Evolutionary conservation across 2,797 vertebrate genomes (phyloP), one percentile per base, ranked within the genome.

Genomic region (Platalea minor): DNA sequence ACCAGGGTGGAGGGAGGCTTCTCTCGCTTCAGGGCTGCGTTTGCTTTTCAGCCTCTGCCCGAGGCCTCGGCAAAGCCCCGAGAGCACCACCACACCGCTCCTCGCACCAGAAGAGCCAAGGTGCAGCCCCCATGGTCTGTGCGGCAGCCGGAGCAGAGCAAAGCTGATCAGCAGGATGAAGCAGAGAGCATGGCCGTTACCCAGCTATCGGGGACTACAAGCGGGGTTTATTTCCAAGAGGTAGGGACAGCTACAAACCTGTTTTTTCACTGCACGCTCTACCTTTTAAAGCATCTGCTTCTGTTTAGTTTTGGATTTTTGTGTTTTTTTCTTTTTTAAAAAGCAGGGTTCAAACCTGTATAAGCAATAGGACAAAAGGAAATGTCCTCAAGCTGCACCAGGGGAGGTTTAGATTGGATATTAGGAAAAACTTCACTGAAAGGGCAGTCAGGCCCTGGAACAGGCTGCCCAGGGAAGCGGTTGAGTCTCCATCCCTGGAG

Each of bases 71-170:
- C 19, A 46, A 51, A 76, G 45, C 14, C 43, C 0, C 0, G 0
- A 46, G 23, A 33, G 11, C 82, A 37, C 33, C 7, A 3, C 11
- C 3, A 0, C 43, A 3, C 16, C 11, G 13, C 54, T 13, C 11
- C 37, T 33, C 39, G 7, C 0, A 2, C 5, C 20, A 13, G 13
- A 3, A 64, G 54, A 23, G 9, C 3, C 0, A 28, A 69, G 17
- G 21, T 6, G 28, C 2, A 7, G 41, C 5, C 11, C 24, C 9
- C 1, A 0, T 3, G 2, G 9, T 13, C 29, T 16, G 1, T 9
- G 37, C 1, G 3, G 35, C 17, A 35, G 59, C 4, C 4, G 1
- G 31, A 21, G 5, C 37, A 69, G 17, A 31, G 29, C 33, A 13
- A 28, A 53, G 24, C 43, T 16, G 5, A 31, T 13, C 26, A 29